Evolutionary conservation across 2,113 vertebrate species (phyloP), one percentile per base, ranked within the genome.

Genomic region (Oncorhynchus gorbuscha): DNA sequence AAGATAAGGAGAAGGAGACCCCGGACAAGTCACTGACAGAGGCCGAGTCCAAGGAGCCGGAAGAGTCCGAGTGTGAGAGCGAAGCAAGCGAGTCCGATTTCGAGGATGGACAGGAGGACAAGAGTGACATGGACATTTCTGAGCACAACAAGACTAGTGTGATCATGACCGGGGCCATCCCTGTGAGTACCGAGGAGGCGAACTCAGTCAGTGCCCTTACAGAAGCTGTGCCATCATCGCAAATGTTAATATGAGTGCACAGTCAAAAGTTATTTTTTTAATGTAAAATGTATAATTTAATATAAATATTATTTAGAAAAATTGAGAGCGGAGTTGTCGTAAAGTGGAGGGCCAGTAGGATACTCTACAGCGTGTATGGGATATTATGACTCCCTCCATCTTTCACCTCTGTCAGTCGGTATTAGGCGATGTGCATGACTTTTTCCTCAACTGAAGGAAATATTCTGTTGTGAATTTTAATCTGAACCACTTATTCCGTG

Each of bases 1-100:
- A 98, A 77, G 97, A 99, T 85, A 98, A 99, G 79, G 97, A 98
- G 76, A 95, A 96, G 78, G 95, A 96, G 59, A 89, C 93, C 13
- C 77, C 89, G 1, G 96, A 97, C 55, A 93, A 95, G 81, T 69
- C 86, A 1, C 62, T 83, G 1, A 72, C 88, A 0, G 93, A 92
- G 69, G 64, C 88, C 4, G 96, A 96, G 66, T 69, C 76, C 61
- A 96, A 95, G 79, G 94, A 94, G 59, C 94, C 80, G 20, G 72
- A 91, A 75, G 95, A 95, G 74, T 97, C 96, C 0, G 96, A 98
- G 24, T 95, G 94, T 28, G 97, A 97, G 79, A 97, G 95, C 84
- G 97, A 97, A 58, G 94, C 90, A 82, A 99, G 96, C 87, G 97
- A 97, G 71, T 92, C 95, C 0, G 97, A 99, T 16, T 96, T 95